Evolutionary conservation across 2,113 vertebrate genomes (phyloP).

Genomic region (Zosterops hypoxanthus): DNA sequence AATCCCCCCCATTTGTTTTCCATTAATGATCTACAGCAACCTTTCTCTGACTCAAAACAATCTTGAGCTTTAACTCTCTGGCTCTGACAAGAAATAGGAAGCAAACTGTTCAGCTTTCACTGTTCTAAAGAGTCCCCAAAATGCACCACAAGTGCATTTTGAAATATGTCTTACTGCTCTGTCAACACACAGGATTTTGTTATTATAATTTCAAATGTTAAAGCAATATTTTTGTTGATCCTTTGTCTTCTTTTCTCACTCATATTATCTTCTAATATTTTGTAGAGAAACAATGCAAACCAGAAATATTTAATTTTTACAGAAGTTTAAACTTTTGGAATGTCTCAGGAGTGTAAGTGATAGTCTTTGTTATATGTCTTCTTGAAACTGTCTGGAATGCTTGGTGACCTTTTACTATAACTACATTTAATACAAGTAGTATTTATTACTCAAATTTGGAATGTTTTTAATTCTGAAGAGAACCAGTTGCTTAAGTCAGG

Average conservation of each 20-base stretch:
- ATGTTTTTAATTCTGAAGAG: background rate
- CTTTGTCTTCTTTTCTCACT: background rate
- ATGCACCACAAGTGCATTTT: background rate
- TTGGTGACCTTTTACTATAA: background rate
- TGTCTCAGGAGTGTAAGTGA: background rate
- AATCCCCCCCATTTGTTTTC: background rate
- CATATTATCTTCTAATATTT: background rate
- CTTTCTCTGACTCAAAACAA: background rate
- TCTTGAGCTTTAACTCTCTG: background rate
- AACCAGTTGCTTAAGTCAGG: background rate
- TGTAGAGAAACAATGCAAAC: background rate
- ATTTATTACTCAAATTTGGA: background rate
- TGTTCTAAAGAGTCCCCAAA: background rate
- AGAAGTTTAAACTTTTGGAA: background rate
- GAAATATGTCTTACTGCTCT: background rate
- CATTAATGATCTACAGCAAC: background rate
- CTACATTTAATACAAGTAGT: background rate
- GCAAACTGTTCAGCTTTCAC: background rate
- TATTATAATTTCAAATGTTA: background rate
- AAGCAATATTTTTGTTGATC: background rate
- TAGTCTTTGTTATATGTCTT: background rate
- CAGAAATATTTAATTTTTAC: background rate
- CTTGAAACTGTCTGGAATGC: slow-evolving; percentile 9
- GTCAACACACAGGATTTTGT: background rate
- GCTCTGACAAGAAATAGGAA: background rate